Base-by-base conservation (phyloP, 1,140 invertebrate genomes). In the Cydia amplana region DNA sequence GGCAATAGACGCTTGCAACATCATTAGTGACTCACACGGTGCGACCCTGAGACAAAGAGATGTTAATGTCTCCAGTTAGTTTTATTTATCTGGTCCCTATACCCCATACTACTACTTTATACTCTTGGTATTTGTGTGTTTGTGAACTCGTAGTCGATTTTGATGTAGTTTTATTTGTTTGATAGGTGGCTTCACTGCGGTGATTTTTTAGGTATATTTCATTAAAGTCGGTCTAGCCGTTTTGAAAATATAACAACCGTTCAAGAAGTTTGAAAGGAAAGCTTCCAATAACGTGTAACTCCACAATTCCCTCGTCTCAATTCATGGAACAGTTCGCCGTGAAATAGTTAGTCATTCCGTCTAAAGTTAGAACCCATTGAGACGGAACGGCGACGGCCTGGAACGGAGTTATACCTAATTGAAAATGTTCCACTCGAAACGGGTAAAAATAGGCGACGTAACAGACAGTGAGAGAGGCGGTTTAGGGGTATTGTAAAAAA, bases 351-450 rank as follows among this genome's bases (percentile, higher is more conserved):
- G 51, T 55, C 51, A 55, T 55, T 60, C 20, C 55, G 65, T 32
- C 28, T 70, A 70, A 70, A 70, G 32, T 70, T 70, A 70, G 65
- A 70, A 70, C 65, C 32, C 65, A 70, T 70, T 70, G 65, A 70
- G 65, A 36, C 65, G 65, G 65, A 70, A 70, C 65, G 28, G n/a
- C 65, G 28, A 7, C 65, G 28, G 65, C 32, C 32, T 40, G 65
- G 14, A 18, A 70, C 65, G 32, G n/a, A 70, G 65, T 70, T 40
- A 70, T 18, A 18, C 65, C 65, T 70, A 70, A 70, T 70, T 70
- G 65, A 70, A 70, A 40, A 40, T 70, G 32, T 70, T 70, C 65
- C 65, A 70, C 65, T 70, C 16, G 65, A 70, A 23, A 23, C 55
- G 18, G 55, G 20, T 4, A 60, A 60, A 60, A 23, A 60, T 60